phyloP scores from a whole-genome alignment of 2,113 vertebrate species.

The Thomomys bottae region DNA sequence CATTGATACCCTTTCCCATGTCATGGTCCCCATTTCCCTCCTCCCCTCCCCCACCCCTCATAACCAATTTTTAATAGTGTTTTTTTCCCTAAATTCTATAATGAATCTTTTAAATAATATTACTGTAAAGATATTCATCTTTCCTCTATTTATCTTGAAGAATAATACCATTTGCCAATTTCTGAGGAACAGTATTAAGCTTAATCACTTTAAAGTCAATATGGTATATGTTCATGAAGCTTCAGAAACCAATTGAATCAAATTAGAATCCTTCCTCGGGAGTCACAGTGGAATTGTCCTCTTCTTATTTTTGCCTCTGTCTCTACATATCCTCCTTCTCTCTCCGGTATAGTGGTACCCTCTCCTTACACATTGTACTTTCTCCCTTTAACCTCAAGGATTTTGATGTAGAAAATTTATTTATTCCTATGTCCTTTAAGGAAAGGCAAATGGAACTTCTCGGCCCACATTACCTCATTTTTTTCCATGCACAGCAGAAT shows the following conservation, averaged over 20 bases:
- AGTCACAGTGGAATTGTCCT: neutral
- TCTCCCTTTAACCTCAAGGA: neutral
- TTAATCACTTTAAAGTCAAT: neutral
- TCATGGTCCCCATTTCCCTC: no score
- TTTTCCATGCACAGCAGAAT: neutral
- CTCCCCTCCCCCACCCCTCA: no score
- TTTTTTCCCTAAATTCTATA: conserved; percentile 11
- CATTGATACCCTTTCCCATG: no score
- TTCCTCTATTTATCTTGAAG: conserved; percentile 5
- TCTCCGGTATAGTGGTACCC: neutral
- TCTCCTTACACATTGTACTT: neutral
- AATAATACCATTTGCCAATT: neutral
- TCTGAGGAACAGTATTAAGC: conserved; percentile 20
- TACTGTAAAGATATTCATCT: conserved; percentile 5
- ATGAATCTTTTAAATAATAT: conserved; percentile 1
- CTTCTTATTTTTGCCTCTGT: neutral
- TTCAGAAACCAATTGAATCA: neutral
- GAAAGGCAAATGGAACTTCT: conserved; percentile 27
- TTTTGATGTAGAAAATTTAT: neutral
- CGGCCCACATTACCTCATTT: neutral
- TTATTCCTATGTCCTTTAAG: neutral
- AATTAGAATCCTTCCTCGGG: neutral
- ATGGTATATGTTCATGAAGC: neutral
- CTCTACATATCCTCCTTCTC: neutral
- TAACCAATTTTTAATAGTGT: neutral